Base-by-base conservation (phyloP, 1,140 invertebrate species). In the Sitophilus oryzae region DNA sequence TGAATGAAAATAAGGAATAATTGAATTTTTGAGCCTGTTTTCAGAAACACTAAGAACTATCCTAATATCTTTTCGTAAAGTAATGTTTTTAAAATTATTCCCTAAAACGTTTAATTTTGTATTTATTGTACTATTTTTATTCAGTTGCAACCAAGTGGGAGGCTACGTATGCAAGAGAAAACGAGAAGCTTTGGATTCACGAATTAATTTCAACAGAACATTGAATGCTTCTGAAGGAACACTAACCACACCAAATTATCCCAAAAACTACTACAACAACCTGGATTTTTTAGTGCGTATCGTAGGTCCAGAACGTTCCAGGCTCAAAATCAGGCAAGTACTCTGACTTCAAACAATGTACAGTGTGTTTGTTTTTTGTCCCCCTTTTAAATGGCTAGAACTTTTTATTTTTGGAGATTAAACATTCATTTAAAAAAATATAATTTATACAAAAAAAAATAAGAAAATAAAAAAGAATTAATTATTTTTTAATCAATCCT, bases 221-320 rank as follows among this genome's bases (percentile, higher is more conserved):
- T 55, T 79, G 3, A 72, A 76, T n/a, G 78, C 75, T 6, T 71
- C 71, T 1, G 74, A 77, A 37, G 81, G 80, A 3, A 66, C 70
- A 11, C 52, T 86, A 18, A 77, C 74, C 0, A 83, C 82, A 8
- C 81, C 80, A 1, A 79, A 82, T 56, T 82, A 80, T 61, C 86
- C 86, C 0, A 74, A 69, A 4, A 70, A 77, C 50, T 89, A 89
- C 70, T 77, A 81, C 59, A 80, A 83, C 56, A 81, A 86, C 58
- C 66, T 85, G 36, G 79, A 86, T 66, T 83, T 85, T 65, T 79
- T 75, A 66, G 76, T 81, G 0, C 74, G 76, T 49, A 75, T 87
- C 1, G 63, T 73, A 11, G 80, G 80, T 9, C 81, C 84, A 0
- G 69, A 77, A 2, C 71, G 76, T 42, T 80, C 80, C 1, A 68